Base-by-base conservation (phyloP, 1,140 invertebrate genomes). In the Euschistus heros region DNA sequence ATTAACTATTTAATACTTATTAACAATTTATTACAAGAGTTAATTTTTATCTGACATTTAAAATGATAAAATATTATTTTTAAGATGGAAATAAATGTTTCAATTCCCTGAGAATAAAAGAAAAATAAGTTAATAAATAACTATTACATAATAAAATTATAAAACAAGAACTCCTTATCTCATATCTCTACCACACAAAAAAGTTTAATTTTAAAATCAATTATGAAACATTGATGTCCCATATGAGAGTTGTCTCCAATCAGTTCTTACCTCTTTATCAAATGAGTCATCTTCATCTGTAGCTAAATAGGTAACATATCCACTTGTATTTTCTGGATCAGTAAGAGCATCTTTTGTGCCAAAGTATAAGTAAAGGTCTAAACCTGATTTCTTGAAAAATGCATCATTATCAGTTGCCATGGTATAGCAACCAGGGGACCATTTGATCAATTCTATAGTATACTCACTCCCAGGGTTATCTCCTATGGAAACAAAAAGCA, bases 341-440 rank as follows among this genome's bases (percentile, higher is more conserved):
- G 18, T 27, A 27, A 26, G 17, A 7, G 10, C n/a, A 33, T 22
- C 27, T 20, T 27, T n/a, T 14, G 30, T 18, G 27, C 44, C 33
- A 47, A 68, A 68, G 18, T 47, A 66, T 15, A 68, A 54, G 27
- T 62, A 64, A n/a, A 66, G 8, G 37, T 68, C 68, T 14, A 68
- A 47, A 18, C 64, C 62, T 26, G 18, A 17, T 55, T 61, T 63
- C 20, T 67, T n/a, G 33, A 66, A 68, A 44, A 66, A 63, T 18
- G n/a, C 22, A 57, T 68, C 68, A 57, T 66, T 66, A 61, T 68
- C 67, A 22, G 65, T 66, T 7, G 64, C 62, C 63, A 68, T 60
- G 0, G 68, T 66, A 52, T 68, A 68, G 20, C 33, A 50, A 15
- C 65, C 65, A 33, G 62, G 62, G 1, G 17, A 20, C 65, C 65